These are phyloP conservation scores for Drosophila athabasca DNA, from an alignment of 1,140 invertebrate species.

Conservation along the genomic window DNA sequence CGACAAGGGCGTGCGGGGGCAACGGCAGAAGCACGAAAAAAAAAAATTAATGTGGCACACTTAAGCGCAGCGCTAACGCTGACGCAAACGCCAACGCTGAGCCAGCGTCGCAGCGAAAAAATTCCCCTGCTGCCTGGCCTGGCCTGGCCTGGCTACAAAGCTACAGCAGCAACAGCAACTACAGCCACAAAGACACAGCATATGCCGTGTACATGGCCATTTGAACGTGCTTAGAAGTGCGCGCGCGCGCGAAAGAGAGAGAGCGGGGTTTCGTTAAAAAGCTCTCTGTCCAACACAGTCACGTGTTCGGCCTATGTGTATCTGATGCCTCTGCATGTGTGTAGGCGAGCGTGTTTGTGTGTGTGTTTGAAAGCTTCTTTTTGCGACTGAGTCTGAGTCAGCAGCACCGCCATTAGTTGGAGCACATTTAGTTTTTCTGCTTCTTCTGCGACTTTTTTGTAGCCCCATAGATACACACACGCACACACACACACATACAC, in stretches of 20 bases:
- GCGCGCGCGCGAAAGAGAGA: slow-evolving; percentile 55
- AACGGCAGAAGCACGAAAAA: slow-evolving; percentile 30
- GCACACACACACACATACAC: background rate
- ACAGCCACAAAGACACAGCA: slow-evolving; percentile 67
- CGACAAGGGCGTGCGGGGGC: slow-evolving; percentile 11
- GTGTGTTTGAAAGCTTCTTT: slow-evolving; percentile 18
- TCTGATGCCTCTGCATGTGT: slow-evolving; percentile 14
- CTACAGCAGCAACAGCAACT: slow-evolving; percentile 58
- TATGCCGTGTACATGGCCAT: slow-evolving; percentile 41
- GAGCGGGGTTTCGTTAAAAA: slow-evolving; percentile 72
- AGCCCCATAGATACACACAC: slow-evolving; percentile 30
- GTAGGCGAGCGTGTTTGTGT: slow-evolving; percentile 16
- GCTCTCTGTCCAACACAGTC: slow-evolving; percentile 56
- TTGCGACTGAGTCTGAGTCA: slow-evolving; percentile 58
- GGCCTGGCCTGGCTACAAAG: slow-evolving; percentile 5
- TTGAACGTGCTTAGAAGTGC: slow-evolving; percentile 76
- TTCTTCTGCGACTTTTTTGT: slow-evolving; percentile 32
- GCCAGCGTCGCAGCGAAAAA: slow-evolving; percentile 68
- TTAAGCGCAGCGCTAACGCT: slow-evolving; percentile 50
- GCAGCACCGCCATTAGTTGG: slow-evolving; percentile 67
- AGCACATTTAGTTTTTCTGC: slow-evolving; percentile 23
- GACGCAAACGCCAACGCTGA: slow-evolving; percentile 11
- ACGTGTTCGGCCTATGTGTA: slow-evolving; percentile 51
- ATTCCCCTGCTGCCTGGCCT: slow-evolving; percentile 53
- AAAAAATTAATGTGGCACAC: slow-evolving; percentile 74